These are phyloP conservation scores for Bovichtus variegatus DNA, from an alignment of 2,797 vertebrate species.

Conservation along the genomic window DNA sequence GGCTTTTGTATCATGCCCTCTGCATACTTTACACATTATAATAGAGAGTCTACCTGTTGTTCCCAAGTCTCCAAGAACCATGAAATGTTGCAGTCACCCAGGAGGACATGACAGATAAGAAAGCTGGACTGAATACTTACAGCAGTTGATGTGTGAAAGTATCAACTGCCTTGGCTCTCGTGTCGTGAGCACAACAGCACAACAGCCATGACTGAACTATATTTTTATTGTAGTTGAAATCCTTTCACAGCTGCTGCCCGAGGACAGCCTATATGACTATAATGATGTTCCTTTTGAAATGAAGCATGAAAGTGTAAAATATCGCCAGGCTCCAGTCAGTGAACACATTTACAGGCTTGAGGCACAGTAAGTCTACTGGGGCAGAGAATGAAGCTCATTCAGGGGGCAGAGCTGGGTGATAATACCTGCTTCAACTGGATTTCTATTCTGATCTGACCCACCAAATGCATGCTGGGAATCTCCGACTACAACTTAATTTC, in stretches of 20 bases:
- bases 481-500: neutral
- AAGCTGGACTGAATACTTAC: neutral
- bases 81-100: neutral
- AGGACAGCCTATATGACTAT: conserved; percentile 15
- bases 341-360: neutral
- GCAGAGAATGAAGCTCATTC: conserved; percentile 20
- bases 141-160: conserved; percentile 7
- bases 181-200: conserved; percentile 2
- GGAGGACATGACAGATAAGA: conserved; percentile 1
- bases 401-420: neutral
- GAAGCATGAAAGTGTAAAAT: conserved; percentile 39
- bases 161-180: neutral
- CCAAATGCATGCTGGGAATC: conserved; percentile 13
- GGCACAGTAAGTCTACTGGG: neutral
- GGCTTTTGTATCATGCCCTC: neutral
- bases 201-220: conserved; percentile 11
- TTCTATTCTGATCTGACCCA: neutral
- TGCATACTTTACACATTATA: neutral
- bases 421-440: conserved; percentile 8
- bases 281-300: conserved; percentile 53
- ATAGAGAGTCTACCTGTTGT: neutral
- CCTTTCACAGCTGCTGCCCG: conserved; percentile 26
- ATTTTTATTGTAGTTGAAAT: conserved; percentile 37
- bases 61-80: neutral
- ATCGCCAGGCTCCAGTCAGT: neutral